Conservation (phyloP, 2,113 vertebrate genomes). For the Heterocephalus glaber region DNA sequence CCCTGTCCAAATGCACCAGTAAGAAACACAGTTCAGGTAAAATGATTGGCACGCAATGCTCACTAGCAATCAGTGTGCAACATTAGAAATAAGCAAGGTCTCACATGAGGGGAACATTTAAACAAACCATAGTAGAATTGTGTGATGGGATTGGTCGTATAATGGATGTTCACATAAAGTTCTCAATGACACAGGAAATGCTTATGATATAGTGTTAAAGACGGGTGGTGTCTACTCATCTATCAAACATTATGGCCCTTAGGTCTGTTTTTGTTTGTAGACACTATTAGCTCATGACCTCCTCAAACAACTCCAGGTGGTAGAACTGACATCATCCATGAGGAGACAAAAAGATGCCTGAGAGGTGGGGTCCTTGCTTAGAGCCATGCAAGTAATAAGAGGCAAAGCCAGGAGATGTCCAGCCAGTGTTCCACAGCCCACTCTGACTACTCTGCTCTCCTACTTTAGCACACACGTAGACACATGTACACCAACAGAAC, state of each 20-base stretch:
- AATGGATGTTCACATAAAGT: background rate
- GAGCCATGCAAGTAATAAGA: background rate
- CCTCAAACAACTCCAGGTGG: background rate
- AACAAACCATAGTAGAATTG: background rate
- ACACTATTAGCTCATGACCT: background rate
- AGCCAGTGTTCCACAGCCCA: background rate
- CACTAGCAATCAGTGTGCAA: background rate
- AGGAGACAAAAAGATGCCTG: background rate
- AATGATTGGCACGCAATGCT: background rate
- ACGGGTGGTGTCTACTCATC: background rate
- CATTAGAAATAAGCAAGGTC: background rate
- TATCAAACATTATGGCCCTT: background rate
- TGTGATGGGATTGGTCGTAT: background rate
- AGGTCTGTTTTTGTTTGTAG: background rate
- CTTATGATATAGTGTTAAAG: background rate
- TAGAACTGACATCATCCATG: background rate
- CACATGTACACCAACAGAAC: background rate
- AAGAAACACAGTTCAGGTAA: background rate
- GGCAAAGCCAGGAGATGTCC: background rate
- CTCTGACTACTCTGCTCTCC: background rate
- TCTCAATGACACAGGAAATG: too few relatives aligned
- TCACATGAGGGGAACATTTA: background rate
- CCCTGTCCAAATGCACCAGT: background rate
- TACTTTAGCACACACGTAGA: background rate
- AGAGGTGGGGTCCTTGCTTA: background rate